Conservation (phyloP, 2,797 vertebrate genomes). For the Pangasius sanitwongsei region DNA sequence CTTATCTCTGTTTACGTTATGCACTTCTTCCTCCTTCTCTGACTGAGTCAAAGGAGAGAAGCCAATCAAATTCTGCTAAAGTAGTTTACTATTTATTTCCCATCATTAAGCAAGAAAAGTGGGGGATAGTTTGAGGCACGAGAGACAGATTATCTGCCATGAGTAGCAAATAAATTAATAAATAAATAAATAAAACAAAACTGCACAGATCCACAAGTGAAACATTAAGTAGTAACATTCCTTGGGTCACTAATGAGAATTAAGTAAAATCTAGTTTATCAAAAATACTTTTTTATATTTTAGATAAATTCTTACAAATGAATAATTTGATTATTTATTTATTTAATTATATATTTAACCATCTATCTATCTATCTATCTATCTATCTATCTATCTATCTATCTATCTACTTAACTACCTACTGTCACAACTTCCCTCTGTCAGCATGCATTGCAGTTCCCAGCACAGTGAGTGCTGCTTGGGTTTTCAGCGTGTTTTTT, state of each 20-base stretch:
- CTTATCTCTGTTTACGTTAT: not conserved
- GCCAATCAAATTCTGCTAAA: not conserved
- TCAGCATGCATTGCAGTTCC: not conserved
- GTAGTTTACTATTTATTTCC: conserved; percentile 54
- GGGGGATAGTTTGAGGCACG: not conserved
- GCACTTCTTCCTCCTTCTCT: not conserved
- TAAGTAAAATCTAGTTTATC: not conserved
- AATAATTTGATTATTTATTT: no score
- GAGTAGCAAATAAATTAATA: not conserved
- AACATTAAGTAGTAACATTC: not conserved
- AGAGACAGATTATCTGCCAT: not conserved
- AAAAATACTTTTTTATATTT: no score
- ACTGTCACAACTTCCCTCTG: not conserved
- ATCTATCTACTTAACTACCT: not conserved
- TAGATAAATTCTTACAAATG: not conserved
- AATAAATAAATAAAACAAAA: not conserved
- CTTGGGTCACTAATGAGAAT: no score
- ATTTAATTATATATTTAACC: not conserved
- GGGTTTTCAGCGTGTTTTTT: not conserved
- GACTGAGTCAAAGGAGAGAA: not conserved
- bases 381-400: no score
- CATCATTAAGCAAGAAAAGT: conserved; percentile 54
- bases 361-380: not conserved
- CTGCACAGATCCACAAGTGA: not conserved
- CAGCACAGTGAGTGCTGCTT: not conserved